Conservation (phyloP, 1,140 invertebrate species). For the Caerostris extrusa region DNA sequence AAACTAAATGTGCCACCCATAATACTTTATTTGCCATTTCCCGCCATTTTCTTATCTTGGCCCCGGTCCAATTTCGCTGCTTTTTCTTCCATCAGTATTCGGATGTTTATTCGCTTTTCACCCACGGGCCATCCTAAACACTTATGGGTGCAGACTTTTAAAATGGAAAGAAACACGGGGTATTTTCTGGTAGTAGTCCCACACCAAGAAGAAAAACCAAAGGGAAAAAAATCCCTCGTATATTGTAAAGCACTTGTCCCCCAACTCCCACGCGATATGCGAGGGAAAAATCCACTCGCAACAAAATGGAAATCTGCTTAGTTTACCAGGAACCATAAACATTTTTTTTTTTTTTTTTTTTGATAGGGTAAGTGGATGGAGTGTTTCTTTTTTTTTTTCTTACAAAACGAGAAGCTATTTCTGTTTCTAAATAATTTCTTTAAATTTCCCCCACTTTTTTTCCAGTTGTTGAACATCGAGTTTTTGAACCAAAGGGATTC, state of each 20-base stretch:
- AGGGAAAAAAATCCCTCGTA: not conserved
- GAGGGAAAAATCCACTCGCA: not conserved
- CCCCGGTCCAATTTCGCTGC: constrained; percentile 18
- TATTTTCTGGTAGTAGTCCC: not conserved
- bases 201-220: not conserved
- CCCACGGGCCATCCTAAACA: constrained; percentile 13
- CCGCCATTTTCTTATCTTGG: constrained; percentile 3
- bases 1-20: not conserved
- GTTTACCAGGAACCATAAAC: not conserved
- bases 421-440: no score
- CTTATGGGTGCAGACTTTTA: constrained; percentile 21
- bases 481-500: no score
- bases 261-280: not conserved
- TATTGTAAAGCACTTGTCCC: not conserved
- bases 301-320: not conserved
- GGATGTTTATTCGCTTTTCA: constrained; percentile 14
- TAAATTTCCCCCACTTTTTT: no score
- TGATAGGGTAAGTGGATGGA: not conserved
- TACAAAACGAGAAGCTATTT: no score
- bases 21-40: constrained; percentile 43
- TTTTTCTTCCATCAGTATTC: not conserved
- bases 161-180: not conserved
- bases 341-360: not conserved
- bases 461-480: no score
- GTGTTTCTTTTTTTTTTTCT: not conserved